A percentile compares a stretch with the other conserved stretches of the same genome.
Evolutionary conservation across 2,888 invertebrate species (phyloP).

Genomic region (Autographa pulchrina): DNA sequence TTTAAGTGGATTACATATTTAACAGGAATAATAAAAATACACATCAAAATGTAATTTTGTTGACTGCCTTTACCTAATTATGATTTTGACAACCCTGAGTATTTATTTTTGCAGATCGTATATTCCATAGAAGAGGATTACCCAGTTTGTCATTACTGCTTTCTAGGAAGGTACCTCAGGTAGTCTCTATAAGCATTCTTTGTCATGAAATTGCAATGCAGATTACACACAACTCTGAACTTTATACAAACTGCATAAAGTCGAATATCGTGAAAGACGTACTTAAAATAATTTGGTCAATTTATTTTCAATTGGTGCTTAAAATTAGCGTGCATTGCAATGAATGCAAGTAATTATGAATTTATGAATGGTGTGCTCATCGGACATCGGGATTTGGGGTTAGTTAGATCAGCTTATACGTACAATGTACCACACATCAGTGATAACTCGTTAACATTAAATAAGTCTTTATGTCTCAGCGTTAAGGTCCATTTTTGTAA

Average conservation of each 20-base stretch:
- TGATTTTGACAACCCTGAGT: conserved; percentile 75
- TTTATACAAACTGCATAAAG: conserved; percentile 34
- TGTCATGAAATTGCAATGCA: conserved; percentile 65
- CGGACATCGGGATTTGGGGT: conserved; percentile 32
- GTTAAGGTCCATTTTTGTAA: background rate
- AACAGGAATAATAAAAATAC: too few species aligned
- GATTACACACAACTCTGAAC: conserved; percentile 47
- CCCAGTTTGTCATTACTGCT: conserved; percentile 81
- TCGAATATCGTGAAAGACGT: conserved; percentile 31
- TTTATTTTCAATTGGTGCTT: conserved; percentile 66
- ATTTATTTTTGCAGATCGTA: conserved; percentile 83
- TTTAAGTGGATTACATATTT: too few species aligned
- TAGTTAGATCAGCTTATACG: conserved; percentile 34
- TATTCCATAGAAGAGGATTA: conserved; percentile 86
- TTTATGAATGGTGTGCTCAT: conserved; percentile 68
- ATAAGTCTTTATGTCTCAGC: background rate
- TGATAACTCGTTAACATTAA: background rate
- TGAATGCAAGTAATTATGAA: conserved; percentile 67
- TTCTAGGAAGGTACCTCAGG: conserved; percentile 87
- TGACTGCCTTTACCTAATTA: conserved; percentile 44
- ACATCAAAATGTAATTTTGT: too few species aligned
- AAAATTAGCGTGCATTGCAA: conserved; percentile 75
- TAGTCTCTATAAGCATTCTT: conserved; percentile 78
- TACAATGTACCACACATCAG: background rate
- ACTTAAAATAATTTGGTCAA: conserved; percentile 52